Percentiles rank a stretch among this genome's conserved stretches.
Conservation (phyloP, 2,113 vertebrate species). For the Notechis scutatus region DNA sequence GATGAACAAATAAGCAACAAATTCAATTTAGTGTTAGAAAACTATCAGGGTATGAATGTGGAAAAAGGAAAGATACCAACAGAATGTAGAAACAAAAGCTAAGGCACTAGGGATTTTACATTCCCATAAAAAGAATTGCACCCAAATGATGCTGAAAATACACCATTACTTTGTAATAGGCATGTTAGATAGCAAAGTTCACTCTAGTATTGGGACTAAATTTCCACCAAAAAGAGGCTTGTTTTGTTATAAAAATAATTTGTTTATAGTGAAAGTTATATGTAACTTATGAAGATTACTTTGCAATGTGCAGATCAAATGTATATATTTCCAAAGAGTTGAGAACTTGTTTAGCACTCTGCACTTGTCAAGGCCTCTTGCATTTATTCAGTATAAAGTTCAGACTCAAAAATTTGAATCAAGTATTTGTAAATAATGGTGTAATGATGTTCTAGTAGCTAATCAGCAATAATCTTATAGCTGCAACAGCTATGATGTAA, state of each 20-base stretch:
- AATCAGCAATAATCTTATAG: background rate
- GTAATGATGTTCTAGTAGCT: background rate
- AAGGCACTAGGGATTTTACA: background rate
- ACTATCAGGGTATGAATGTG: background rate
- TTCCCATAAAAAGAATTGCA: background rate
- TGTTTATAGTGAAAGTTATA: background rate
- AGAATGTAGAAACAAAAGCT: background rate
- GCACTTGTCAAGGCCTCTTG: background rate
- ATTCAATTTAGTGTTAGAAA: conserved; percentile 20
- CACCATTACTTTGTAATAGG: background rate
- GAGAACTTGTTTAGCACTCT: background rate
- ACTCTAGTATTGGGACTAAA: background rate
- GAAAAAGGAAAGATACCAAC: conserved; percentile 8
- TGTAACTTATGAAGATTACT: background rate
- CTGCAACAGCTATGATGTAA: background rate
- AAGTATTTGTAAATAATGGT: background rate
- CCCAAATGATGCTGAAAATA: background rate
- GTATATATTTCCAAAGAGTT: background rate
- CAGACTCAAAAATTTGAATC: background rate
- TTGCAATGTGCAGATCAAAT: background rate
- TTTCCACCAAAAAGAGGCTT: background rate
- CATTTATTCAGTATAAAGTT: background rate
- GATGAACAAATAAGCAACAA: conserved; percentile 27
- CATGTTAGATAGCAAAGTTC: background rate
- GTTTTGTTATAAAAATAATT: background rate